These are phyloP conservation scores for Catharus minimus DNA, from an alignment of 2,113 vertebrate genomes.

Conservation along the genomic window DNA sequence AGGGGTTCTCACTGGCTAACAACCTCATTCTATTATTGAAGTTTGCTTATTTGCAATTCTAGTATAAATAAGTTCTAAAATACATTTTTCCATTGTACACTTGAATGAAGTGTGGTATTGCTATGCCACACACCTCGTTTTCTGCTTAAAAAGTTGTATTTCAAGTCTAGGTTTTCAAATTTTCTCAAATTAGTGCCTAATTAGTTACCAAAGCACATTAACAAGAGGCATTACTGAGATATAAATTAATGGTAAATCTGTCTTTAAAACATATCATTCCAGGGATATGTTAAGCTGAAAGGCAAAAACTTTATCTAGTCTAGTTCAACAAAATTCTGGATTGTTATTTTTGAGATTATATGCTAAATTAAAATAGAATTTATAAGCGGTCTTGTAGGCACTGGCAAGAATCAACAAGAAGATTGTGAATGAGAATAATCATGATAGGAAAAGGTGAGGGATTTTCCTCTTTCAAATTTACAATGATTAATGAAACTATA, in stretches of 20 bases:
- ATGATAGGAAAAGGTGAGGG: neutral
- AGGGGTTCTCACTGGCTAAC: neutral
- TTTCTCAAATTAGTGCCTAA: neutral
- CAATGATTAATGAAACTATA: neutral
- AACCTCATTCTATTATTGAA: neutral
- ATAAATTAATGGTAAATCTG: neutral
- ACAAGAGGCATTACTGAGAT: neutral
- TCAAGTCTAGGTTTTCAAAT: neutral
- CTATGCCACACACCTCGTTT: neutral
- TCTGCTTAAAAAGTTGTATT: neutral
- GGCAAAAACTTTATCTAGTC: neutral
- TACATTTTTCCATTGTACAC: neutral
- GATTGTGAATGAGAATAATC: neutral
- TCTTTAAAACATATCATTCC: neutral
- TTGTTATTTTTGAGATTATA: neutral
- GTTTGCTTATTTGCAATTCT: neutral
- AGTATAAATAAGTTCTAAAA: neutral
- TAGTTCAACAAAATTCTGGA: neutral
- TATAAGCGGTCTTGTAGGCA: neutral
- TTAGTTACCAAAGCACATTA: neutral
- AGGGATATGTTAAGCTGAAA: neutral
- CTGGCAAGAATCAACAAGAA: neutral
- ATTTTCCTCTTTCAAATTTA: neutral
- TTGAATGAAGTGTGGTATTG: neutral
- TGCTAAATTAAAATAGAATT: neutral